Base-by-base conservation (phyloP, 2,797 vertebrate species). In the Oreochromis mossambicus region DNA sequence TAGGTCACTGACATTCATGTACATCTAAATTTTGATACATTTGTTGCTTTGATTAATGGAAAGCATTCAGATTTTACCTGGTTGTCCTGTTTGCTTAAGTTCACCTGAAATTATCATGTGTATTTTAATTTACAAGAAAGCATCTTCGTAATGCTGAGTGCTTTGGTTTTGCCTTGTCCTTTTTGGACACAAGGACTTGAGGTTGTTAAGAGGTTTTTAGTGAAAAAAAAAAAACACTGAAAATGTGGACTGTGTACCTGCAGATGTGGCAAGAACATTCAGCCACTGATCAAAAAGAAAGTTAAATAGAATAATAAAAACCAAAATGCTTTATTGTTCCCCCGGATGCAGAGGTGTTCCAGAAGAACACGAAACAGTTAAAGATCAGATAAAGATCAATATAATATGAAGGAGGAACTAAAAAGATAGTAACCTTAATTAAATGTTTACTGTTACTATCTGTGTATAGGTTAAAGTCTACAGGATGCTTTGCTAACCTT, bases 401-500 rank as follows among this genome's bases (percentile, higher is more conserved):
- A 83, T 73, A 83, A 26, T 14, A 3, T 36, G 14, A 14, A 50
- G 43, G 54, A 73, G 2, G 24, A 48, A 48, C 6, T 32, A 50
- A 32, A 73, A 50, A 50, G 66, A 21, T 29, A 21, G 17, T 10
- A 70, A 70, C 41, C 24, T 46, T 8, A 50, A 21, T 63, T 24
- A 80, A 81, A 4, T 41, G 9, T 50, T 46, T 78, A 3, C 63
- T 34, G 58, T 48, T 12, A 43, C 14, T 7, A 17, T 17, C 19
- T 58, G 24, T 29, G 4, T n/a, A 13, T 9, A 51, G 4, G 4
- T 19, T 80, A 13, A 80, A 55, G 26, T 3, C 5, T 48, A 46
- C 63, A 77, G 15, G 10, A 17, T n/a, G 77, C 58, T 83, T 85
- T 68, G 56, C 90, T 79, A 38, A 97, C 96, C 95, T 95, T 96